These are phyloP conservation scores for Clitarchus hookeri DNA, from an alignment of 2,888 invertebrate species.

Conservation along the genomic window DNA sequence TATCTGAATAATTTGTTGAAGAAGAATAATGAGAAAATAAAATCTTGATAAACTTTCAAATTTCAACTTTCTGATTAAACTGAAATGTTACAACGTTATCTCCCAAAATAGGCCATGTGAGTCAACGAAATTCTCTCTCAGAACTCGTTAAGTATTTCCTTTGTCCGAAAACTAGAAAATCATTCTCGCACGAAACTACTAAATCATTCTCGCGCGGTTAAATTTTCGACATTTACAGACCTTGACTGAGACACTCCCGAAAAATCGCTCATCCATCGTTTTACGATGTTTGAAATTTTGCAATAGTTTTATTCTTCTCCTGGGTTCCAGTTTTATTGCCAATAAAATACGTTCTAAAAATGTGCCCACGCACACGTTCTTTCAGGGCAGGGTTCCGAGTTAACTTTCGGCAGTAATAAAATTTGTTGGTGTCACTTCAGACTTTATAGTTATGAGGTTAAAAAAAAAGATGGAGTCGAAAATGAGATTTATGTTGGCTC, in stretches of 20 bases:
- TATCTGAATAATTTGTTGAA: no score
- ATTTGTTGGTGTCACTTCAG: neutral
- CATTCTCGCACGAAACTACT: neutral
- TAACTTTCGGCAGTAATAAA: neutral
- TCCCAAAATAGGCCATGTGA: neutral
- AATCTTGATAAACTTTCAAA: no score
- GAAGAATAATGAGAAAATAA: no score
- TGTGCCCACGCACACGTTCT: neutral
- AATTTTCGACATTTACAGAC: neutral
- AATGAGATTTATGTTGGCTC: neutral
- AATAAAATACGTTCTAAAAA: neutral
- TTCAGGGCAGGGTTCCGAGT: neutral
- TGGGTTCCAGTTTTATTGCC: neutral
- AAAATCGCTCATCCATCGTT: neutral
- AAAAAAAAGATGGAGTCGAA: no score
- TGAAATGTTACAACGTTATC: no score
- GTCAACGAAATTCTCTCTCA: neutral
- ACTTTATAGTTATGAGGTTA: neutral
- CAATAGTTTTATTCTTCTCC: neutral
- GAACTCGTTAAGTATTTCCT: neutral
- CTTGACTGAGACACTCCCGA: neutral
- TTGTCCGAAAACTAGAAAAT: neutral
- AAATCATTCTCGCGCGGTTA: neutral
- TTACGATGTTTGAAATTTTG: neutral
- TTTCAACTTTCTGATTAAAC: no score